Evolutionary conservation across 2,113 vertebrate genomes (phyloP).

Genomic region (Alaudala cheleensis): DNA sequence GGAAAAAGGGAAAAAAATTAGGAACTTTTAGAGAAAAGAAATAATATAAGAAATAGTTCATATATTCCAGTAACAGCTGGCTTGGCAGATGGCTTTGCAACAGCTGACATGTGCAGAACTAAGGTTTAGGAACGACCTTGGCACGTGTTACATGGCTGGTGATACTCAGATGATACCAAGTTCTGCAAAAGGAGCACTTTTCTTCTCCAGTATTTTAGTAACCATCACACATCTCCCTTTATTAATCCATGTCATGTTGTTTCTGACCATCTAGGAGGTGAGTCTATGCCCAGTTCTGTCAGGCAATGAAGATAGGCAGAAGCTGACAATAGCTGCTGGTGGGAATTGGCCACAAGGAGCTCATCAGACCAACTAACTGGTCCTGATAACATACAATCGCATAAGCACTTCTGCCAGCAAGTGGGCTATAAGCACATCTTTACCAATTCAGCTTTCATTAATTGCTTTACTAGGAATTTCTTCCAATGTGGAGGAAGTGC

Average conservation of each 20-base stretch:
- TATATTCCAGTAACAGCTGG: constrained; percentile 24
- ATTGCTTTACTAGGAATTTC: neutral
- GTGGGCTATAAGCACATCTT: neutral
- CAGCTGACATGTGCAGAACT: constrained; percentile 4
- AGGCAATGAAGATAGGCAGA: neutral
- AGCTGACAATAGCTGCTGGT: neutral
- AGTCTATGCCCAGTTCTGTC: neutral
- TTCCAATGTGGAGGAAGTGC: neutral
- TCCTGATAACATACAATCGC: neutral
- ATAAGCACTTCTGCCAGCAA: neutral
- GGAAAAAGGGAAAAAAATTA: neutral
- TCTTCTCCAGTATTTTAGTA: neutral
- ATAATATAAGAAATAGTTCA: neutral
- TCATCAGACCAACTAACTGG: neutral
- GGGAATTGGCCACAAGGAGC: neutral
- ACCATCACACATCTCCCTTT: neutral
- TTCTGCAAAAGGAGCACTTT: neutral
- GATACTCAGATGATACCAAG: neutral
- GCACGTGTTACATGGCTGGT: neutral
- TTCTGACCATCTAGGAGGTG: neutral
- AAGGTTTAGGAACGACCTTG: neutral
- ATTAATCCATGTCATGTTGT: neutral
- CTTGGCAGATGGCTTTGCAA: constrained; percentile 32
- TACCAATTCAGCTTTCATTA: neutral
- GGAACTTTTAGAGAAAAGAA: neutral